Evolutionary conservation across 64 coral and sea anemone species (phyloP), one percentile per base, ranked within the genome.

Genomic region (Montipora sp.): DNA sequence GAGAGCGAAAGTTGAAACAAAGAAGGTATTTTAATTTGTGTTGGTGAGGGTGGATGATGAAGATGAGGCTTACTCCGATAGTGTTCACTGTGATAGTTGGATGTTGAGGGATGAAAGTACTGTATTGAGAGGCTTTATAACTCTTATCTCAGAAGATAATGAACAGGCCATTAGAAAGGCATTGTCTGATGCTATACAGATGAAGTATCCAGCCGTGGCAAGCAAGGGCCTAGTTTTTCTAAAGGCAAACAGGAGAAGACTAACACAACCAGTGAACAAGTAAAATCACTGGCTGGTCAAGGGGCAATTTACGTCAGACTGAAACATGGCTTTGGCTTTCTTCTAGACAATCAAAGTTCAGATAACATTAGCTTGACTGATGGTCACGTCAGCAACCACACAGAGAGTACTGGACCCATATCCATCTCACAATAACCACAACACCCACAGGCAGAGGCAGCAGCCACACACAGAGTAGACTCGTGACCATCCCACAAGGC

Each of bases 211-310:
- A 66, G 19, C 68, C 59, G 89, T 80, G 6, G 89, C 27, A 60
- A 44, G 57, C 8, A 1, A 91, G 22, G 58, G 1, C 78, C 45
- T 91, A 50, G 36, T 68, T 8, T 90, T 90, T 77, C 19, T 90
- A 18, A 90, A 89, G 48, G 87, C 73, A 53, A 89, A 89, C 73
- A 89, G 73, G 36, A 87, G 65, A 87, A 77, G n/a, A 89, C 23
- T 89, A 9, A 77, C 51, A 24, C n/a, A 77, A 43, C 87, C 87
- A 77, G 21, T 89, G 7, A 77, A 77, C 23, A 89, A 79, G 51
- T 89, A 21, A 89, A 89, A 77, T 48, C 77, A n/a, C 13, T 78
- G 22, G 87, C 87, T 15, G 87, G 87, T 43, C 87, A 89, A 89
- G 87, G 73, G 24, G 48, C 45, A 43, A 43, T 89, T 77, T 77